Conservation (phyloP, 1,140 invertebrate genomes). For the Drepana arcuata region DNA sequence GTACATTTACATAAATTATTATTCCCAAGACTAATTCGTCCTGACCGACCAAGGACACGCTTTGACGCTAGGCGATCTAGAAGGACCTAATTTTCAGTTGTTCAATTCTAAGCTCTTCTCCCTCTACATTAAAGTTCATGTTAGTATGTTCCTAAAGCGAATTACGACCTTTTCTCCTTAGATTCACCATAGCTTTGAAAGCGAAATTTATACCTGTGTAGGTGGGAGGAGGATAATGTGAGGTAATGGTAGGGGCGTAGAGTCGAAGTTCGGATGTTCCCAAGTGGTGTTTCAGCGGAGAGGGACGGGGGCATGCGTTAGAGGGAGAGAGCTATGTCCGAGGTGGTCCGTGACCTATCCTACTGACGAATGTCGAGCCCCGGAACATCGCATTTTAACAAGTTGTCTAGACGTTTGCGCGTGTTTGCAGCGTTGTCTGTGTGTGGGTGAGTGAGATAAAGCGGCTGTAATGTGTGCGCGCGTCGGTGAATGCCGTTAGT, state of each 20-base stretch:
- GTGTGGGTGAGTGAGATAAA: conserved; percentile 19
- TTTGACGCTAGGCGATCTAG: conserved; percentile 36
- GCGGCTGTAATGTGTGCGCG: conserved; percentile 19
- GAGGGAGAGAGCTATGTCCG: conserved; percentile 29
- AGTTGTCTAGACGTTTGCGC: conserved; percentile 55
- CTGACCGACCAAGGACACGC: conserved; percentile 57
- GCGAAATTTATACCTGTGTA: conserved; percentile 68
- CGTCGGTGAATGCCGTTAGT: too few species aligned
- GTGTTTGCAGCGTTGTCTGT: conserved; percentile 32
- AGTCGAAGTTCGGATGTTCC: conserved; percentile 22
- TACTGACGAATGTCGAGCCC: conserved; percentile 68
- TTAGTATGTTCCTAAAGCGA: background rate
- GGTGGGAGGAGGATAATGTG: too few species aligned
- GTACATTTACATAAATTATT: conserved; percentile 69
- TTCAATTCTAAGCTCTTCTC: conserved; percentile 15
- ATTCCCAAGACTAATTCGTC: conserved; percentile 65
- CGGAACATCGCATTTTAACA: conserved; percentile 65
- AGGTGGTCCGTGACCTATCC: conserved; percentile 68
- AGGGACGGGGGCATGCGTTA: conserved; percentile 25
- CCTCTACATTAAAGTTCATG: conserved; percentile 8
- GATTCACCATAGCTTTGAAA: conserved; percentile 45
- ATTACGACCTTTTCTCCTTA: conserved; percentile 22
- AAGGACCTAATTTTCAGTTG: conserved; percentile 31
- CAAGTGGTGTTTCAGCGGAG: conserved; percentile 13
- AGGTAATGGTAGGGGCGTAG: too few species aligned